Base-by-base conservation (phyloP, 2,888 invertebrate species). In the Sarcophaga caerulescens region DNA sequence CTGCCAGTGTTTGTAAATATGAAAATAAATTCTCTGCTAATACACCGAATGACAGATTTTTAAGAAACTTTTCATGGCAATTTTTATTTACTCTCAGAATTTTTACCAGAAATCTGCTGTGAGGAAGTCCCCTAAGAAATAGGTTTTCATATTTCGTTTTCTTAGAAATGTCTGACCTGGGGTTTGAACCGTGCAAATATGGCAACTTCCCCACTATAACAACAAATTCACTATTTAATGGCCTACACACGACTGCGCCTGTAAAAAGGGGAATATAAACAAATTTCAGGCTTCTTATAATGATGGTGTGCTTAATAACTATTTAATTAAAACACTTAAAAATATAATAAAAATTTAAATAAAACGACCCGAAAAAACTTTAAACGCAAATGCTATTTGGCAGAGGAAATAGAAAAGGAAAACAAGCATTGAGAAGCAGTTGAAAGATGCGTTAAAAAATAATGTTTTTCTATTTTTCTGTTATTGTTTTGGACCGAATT, bases 371-470 rank as follows among this genome's bases (percentile, higher is more conserved):
- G 4, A 60, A 23, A 74, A 73, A 12, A 35, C 0, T 0, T 35
- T 10, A 35, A 35, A 8, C 35, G 35, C 62, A 45, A 62, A 74
- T 62, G 21, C 45, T 47, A 62, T 47, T 74, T 47, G 45, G 10
- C 60, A 35, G 2, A 10, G 35, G 8, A 35, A 35, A 68, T 19
- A 14, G 23, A 12, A 19, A 68, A 68, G 6, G 8, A 60, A 60
- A 17, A 63, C 47, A 63, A 2, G 63, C n/a, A 45, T 52, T 74
- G 19, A 52, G 62, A 63, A 74, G n/a, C 52, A 52, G 35, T 44
- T 19, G 44, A 63, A 74, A 63, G 11, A 63, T 63, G 47, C 12
- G 47, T 52, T 74, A 14, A 63, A 63, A 63, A 74, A 19, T 12
- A 63, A 25, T n/a, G n/a, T 62, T 19, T 60, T 21, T 3, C n/a